phyloP scores from a whole-genome alignment of 2,797 vertebrate species.

The Emydoidea blandingii region DNA sequence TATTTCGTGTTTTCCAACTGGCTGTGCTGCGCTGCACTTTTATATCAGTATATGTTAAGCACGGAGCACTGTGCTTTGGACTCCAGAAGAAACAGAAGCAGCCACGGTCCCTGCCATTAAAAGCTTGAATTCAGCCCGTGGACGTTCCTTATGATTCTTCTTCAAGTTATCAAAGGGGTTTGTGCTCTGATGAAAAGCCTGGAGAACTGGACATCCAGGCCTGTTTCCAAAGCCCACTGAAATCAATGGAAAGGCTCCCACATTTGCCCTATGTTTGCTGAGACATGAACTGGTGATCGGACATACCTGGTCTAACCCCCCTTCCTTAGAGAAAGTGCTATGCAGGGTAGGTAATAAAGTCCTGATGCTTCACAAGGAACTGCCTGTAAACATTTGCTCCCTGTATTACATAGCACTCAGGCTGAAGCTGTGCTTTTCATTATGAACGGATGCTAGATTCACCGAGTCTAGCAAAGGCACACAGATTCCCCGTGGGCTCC shows the following conservation, averaged over 20 bases:
- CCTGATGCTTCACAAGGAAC: not conserved
- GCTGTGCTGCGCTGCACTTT: not conserved
- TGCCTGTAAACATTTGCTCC: not conserved
- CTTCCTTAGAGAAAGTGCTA: not conserved
- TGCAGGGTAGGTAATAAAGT: not conserved
- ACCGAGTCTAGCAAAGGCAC: accelerated
- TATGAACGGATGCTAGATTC: not conserved
- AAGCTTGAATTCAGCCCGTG: not conserved
- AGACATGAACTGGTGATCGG: not conserved
- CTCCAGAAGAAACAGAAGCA: not conserved
- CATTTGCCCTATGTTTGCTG: not conserved
- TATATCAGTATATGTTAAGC: not conserved
- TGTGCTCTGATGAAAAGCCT: not conserved
- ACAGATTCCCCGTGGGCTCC: accelerated
- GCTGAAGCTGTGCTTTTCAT: not conserved
- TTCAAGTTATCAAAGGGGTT: not conserved
- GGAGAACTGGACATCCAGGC: not conserved
- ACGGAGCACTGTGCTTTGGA: not conserved
- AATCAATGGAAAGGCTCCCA: not conserved
- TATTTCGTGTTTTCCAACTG: not conserved
- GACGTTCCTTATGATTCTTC: not conserved
- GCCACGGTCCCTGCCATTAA: not conserved
- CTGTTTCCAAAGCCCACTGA: not conserved
- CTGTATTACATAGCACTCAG: not conserved
- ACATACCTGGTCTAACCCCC: not conserved